Conservation (phyloP, 2,888 invertebrate genomes). For the Limnephilus lunatus region DNA sequence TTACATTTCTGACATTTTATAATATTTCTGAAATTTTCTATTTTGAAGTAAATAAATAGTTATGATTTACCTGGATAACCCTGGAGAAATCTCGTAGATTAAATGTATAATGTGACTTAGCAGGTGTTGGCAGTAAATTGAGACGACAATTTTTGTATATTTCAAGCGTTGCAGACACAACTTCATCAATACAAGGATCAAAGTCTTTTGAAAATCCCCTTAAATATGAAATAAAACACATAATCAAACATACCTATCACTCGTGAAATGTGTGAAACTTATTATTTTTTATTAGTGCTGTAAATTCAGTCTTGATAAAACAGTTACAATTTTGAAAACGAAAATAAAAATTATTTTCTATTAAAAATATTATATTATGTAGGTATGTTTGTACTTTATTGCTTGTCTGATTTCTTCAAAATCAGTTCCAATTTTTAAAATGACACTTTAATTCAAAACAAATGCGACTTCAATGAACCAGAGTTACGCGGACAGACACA, state of each 20-base stretch:
- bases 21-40: background rate
- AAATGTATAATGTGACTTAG: slow-evolving; percentile 96
- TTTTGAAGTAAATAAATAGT: background rate
- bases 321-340: no score
- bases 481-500: no score
- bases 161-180: slow-evolving; percentile 90
- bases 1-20: no score
- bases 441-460: no score
- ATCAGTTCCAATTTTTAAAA: no score
- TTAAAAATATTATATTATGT: no score
- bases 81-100: slow-evolving; percentile 95
- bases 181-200: slow-evolving; percentile 92
- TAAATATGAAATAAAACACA: slow-evolving; percentile 67
- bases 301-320: no score
- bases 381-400: no score
- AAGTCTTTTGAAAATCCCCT: slow-evolving; percentile 97
- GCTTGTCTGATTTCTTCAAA: no score
- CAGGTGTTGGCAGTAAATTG: slow-evolving; percentile 93
- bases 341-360: no score
- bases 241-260: no score
- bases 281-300: background rate
- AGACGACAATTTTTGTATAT: slow-evolving; percentile 90
- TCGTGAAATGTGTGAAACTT: background rate
- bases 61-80: slow-evolving; percentile 85
- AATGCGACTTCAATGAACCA: no score